Conservation (phyloP, 2,113 vertebrate genomes). For the Phyllopteryx taeniolatus region DNA sequence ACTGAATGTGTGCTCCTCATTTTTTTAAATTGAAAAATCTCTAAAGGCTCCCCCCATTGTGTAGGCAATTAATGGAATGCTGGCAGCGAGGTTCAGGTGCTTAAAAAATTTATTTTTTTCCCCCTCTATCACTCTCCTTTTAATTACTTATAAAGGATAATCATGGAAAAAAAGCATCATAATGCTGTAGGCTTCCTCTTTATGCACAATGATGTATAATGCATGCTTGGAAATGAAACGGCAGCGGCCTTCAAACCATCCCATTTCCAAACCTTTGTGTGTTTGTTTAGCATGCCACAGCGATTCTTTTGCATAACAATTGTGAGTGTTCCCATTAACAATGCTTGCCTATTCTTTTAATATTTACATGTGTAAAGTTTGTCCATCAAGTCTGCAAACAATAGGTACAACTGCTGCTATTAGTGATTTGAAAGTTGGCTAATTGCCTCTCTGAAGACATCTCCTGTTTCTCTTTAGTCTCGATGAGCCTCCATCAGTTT, state of each 20-base stretch:
- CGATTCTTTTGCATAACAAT: constrained; percentile 75
- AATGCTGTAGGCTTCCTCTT: constrained; percentile 78
- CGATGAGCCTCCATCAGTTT: constrained; percentile 11
- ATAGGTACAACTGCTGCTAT: constrained; percentile 38
- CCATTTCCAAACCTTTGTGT: constrained; percentile 65
- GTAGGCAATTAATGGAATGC: constrained; percentile 81
- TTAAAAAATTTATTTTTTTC: constrained; percentile 71
- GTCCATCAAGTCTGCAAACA: constrained; percentile 63
- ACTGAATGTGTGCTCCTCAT: constrained; percentile 77
- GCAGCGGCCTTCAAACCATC: constrained; percentile 72
- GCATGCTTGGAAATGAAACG: constrained; percentile 78
- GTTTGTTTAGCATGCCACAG: constrained; percentile 74
- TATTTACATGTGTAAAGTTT: constrained; percentile 68
- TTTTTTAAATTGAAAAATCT: constrained; percentile 80
- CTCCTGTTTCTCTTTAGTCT: constrained; percentile 20
- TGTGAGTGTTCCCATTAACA: constrained; percentile 65
- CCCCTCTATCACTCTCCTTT: constrained; percentile 56
- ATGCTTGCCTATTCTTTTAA: constrained; percentile 66
- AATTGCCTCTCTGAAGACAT: constrained; percentile 64
- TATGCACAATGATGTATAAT: constrained; percentile 78
- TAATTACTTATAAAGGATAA: constrained; percentile 78
- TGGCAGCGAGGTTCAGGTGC: constrained; percentile 78
- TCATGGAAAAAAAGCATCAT: constrained; percentile 67
- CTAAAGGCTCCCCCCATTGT: constrained; percentile 77
- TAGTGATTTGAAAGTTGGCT: constrained; percentile 61